Base-by-base conservation (phyloP, 2,113 vertebrate genomes). In the Epinephelus fuscoguttatus region DNA sequence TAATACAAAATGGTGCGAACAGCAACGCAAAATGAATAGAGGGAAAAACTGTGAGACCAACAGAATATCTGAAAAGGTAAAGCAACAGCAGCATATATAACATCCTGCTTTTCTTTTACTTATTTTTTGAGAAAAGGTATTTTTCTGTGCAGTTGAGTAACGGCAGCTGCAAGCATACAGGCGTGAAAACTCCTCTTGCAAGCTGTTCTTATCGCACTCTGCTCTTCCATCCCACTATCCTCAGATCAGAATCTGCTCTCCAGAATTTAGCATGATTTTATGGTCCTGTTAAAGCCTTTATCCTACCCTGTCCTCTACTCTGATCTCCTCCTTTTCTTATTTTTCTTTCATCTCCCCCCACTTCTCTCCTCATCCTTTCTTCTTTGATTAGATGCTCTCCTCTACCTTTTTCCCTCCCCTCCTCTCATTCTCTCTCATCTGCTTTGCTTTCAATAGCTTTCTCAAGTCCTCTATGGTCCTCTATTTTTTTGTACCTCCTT, bases 191-290 rank as follows among this genome's bases (percentile, higher is more conserved):
- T 66, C 61, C 66, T 57, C 13, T 80, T 53, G 23, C 77, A 64
- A 67, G 47, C 67, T 72, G 49, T 66, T 87, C 55, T 86, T 85
- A 82, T 87, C 82, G 45, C 50, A 56, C 63, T 53, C 61, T 57
- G 74, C 66, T 76, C 50, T 91, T 86, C 73, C 68, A 60, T 56
- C 45, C 73, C 72, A 63, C 67, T 55, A 59, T 80, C 71, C 74
- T 52, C 68, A 84, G 81, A 92, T 89, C 82, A 52, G 42, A 76
- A 90, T 93, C 85, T 56, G 27, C 73, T 88, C 68, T 77, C 42
- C 25, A 77, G 85, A 91, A 89, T 87, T 81, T 70, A 82, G 63
- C 73, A 66, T 78, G 59, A 25, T 75, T 91, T 83, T 86, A 87
- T 82, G 70, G 64, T 78, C 64, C 84, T 76, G 59, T 84, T 88